Evolutionary conservation across 2,797 vertebrate genomes (phyloP).

Genomic region (Scyliorhinus canicula): DNA sequence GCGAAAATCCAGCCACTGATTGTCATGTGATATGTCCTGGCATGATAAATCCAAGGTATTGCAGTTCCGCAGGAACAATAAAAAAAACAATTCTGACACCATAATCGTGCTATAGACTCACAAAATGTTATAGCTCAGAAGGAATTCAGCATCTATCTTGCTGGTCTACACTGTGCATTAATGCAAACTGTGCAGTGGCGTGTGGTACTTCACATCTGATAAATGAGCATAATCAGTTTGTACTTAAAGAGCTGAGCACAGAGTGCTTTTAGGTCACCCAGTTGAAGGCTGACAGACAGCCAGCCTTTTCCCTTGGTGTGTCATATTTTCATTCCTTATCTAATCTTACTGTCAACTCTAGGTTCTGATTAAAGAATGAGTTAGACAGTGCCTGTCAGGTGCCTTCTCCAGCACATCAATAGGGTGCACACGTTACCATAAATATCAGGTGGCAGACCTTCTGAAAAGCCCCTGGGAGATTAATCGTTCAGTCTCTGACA

Average conservation of each 20-base stretch:
- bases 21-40: not conserved
- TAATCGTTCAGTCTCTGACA: not conserved
- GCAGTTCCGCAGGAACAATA: not conserved
- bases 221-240: not conserved
- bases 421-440: not conserved
- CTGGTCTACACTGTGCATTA: not conserved
- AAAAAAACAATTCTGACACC: not conserved
- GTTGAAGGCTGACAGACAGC: not conserved
- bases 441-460: not conserved
- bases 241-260: not conserved
- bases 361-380: constrained; percentile 22
- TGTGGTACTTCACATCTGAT: not conserved
- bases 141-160: not conserved
- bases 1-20: not conserved
- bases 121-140: not conserved
- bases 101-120: not conserved
- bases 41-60: not conserved
- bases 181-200: not conserved
- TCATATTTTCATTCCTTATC: constrained; percentile 6
- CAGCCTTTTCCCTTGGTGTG: not conserved
- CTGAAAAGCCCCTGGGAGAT: not conserved
- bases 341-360: not conserved
- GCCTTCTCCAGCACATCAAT: not conserved
- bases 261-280: not conserved
- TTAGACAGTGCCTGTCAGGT: not conserved